phyloP scores from a whole-genome alignment of 92 coral and sea anemone species.

The Epizoanthus scotinus region DNA sequence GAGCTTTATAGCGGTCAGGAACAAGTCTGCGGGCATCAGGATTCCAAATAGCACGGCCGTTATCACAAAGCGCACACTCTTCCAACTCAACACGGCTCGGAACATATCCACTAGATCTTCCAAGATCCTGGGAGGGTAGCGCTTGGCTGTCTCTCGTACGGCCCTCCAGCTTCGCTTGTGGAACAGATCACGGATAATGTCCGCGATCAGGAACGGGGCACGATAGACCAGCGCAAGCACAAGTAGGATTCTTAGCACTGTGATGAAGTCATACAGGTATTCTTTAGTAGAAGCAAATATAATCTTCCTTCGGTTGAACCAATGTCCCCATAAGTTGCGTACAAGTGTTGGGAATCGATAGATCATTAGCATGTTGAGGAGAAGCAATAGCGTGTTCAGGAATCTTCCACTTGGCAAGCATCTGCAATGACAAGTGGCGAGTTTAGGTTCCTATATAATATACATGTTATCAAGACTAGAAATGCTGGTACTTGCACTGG shows the following conservation, averaged over 20 bases:
- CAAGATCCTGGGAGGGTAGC: constrained; percentile 73
- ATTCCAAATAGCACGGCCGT: constrained; percentile 93
- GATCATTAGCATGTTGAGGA: constrained; percentile 73
- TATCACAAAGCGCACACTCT: constrained; percentile 80
- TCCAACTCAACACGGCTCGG: constrained; percentile 73
- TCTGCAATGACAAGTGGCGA: not conserved
- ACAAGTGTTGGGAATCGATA: constrained; percentile 92
- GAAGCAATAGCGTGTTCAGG: constrained; percentile 55
- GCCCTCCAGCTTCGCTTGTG: constrained; percentile 94
- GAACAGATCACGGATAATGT: constrained; percentile 82
- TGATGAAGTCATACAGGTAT: constrained; percentile 74
- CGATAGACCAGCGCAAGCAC: constrained; percentile 82
- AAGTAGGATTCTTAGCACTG: constrained; percentile 73
- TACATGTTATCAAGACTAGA: too few relatives aligned
- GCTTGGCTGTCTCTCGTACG: constrained; percentile 85
- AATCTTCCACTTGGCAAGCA: constrained; percentile 87
- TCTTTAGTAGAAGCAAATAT: constrained; percentile 73
- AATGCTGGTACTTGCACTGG: too few relatives aligned
- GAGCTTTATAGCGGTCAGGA: constrained; percentile 78
- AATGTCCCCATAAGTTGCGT: constrained; percentile 77
- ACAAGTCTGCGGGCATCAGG: constrained; percentile 93
- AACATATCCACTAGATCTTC: constrained; percentile 68
- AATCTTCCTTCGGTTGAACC: constrained; percentile 92
- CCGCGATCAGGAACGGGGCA: constrained; percentile 90
- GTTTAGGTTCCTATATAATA: too few relatives aligned